These are phyloP conservation scores for Maniola jurtina DNA, from an alignment of 1,140 invertebrate species.

Conservation along the genomic window DNA sequence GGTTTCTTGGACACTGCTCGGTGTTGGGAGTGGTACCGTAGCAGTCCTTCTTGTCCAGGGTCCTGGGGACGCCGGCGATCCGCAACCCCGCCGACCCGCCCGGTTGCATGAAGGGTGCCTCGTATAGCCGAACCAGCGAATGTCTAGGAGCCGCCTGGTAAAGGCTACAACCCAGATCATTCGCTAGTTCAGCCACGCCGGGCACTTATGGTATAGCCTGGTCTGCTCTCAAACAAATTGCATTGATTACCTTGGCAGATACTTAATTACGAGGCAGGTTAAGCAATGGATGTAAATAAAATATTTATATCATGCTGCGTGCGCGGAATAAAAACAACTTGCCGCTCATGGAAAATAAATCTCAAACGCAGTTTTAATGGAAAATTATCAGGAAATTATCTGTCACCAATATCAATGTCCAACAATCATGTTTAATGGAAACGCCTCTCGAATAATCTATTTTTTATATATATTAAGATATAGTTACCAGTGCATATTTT, in stretches of 20 bases:
- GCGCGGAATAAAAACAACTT: constrained; percentile 21
- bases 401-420: not conserved
- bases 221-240: constrained; percentile 36
- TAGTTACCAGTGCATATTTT: too few relatives aligned
- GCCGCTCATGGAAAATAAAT: constrained; percentile 20
- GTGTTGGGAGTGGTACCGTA: too few relatives aligned
- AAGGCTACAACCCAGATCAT: too few relatives aligned
- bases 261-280: constrained; percentile 34
- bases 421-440: not conserved
- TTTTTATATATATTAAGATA: too few relatives aligned
- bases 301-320: constrained; percentile 24
- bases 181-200: too few relatives aligned
- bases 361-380: constrained; percentile 19
- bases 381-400: constrained; percentile 22
- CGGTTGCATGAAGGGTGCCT: too few relatives aligned
- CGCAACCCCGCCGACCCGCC: too few relatives aligned
- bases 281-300: constrained; percentile 36
- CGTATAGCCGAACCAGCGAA: too few relatives aligned
- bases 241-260: constrained; percentile 41
- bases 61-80: too few relatives aligned
- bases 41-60: too few relatives aligned
- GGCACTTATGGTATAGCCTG: constrained; percentile 37
- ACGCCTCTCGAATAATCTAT: not conserved
- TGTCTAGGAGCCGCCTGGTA: too few relatives aligned
- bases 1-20: too few relatives aligned